A percentile compares a stretch with the other conserved stretches of the same genome.
phyloP scores from a whole-genome alignment of 2,888 invertebrate genomes.

The Lepeophtheirus nordmannii region DNA sequence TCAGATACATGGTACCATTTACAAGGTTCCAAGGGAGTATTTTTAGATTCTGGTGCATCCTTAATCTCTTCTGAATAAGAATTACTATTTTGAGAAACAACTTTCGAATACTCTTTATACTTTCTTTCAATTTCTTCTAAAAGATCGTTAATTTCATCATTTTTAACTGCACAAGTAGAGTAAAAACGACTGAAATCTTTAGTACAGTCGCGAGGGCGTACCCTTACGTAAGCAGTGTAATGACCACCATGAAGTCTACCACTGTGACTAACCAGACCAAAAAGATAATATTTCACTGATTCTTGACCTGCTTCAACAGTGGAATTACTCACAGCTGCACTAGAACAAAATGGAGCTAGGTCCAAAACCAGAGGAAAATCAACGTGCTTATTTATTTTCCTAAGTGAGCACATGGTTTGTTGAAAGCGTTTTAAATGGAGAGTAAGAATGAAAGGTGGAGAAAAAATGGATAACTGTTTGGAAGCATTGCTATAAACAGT shows the following conservation, averaged over 20 bases:
- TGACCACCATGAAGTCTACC: conserved; percentile 77
- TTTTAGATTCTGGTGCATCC: conserved; percentile 1
- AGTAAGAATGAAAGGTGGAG: conserved; percentile 82
- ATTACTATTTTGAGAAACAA: conserved; percentile 7
- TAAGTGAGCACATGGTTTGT: conserved; percentile 53
- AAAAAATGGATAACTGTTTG: conserved; percentile 51
- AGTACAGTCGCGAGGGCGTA: conserved; percentile 32
- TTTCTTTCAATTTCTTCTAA: conserved; percentile 16
- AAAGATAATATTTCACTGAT: conserved; percentile 66
- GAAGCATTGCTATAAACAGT: conserved; percentile 36
- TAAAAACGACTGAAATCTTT: conserved; percentile 7
- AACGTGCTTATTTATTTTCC: conserved; percentile 70
- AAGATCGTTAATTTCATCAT: conserved; percentile 10
- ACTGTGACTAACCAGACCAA: conserved; percentile 86
- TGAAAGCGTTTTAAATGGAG: conserved; percentile 91
- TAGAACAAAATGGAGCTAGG: conserved; percentile 70
- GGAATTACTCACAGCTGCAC: conserved; percentile 32
- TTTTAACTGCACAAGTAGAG: background rate
- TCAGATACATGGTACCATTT: conserved; percentile 92
- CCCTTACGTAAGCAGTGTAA: conserved; percentile 89
- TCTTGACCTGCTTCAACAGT: conserved; percentile 39
- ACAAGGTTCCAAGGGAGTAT: conserved; percentile 37
- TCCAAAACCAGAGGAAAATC: conserved; percentile 71
- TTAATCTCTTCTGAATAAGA: background rate
- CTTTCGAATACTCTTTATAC: conserved; percentile 20